Evolutionary conservation across 53 echinoderm and acorn worm genomes (phyloP), one percentile per base, ranked within the genome.

Genomic region (Zoroaster sp.): DNA sequence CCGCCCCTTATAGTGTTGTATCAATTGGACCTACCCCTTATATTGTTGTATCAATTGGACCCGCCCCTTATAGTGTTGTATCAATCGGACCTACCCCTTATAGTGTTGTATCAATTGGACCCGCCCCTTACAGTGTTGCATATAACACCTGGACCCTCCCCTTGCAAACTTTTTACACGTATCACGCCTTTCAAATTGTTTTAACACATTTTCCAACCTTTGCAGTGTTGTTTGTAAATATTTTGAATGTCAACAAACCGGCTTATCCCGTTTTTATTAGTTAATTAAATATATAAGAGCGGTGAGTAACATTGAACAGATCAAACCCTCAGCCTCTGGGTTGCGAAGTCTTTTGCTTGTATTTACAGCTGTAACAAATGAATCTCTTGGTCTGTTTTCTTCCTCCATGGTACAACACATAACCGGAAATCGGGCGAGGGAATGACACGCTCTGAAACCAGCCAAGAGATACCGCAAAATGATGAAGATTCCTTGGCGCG

Each of bases 371-470:
- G 78, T 78, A 59, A 78, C 51, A 38, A 55, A 78, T 78, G 59
- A 33, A 59, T 39, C 40, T 59, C 55, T 23, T 59, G 36, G 32
- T 54, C 4, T 78, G 34, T 14, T 39, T 35, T n/a, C n/a, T n/a
- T n/a, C n/a, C n/a, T n/a, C n/a, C n/a, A n/a, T n/a, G 51, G 78
- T 63, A 25, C 59, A 49, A 49, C 76, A 76, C 49, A 76, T 76
- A 38, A 31, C 55, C 78, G 78, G 78, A 78, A 78, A 78, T 78
- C 78, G 59, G 55, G 40, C 35, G 46, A 55, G 32, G 43, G 47
- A 35, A 77, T 77, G 33, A 35, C 78, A 78, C 78, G 78, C 78
- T 54, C 78, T 59, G 55, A 38, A 63, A 78, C 37, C 78, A 78
- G 78, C 4, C 63, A 25, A 59, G 23, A 11, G 63, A 28, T 59